These are phyloP conservation scores for Hexactinellida sp. DNA, from an alignment of 37 sponge, comb jelly and placozoan species.

Conservation along the genomic window DNA sequence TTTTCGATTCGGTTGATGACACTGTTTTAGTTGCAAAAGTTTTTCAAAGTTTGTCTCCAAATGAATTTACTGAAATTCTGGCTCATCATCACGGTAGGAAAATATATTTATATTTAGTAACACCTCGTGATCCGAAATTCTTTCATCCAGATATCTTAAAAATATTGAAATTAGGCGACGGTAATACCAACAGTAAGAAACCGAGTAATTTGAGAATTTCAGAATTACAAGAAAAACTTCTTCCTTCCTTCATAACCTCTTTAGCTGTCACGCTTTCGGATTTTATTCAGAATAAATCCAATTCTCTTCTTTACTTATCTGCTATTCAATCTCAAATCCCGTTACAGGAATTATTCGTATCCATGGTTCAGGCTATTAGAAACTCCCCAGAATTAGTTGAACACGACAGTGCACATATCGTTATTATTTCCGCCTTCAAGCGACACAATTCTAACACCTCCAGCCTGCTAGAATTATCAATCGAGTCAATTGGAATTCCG, in stretches of 20 bases:
- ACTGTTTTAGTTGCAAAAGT: conserved; percentile 78
- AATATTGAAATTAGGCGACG: conserved; percentile 56
- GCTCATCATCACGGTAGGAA: conserved; percentile 44
- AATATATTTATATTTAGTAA: conserved; percentile 64
- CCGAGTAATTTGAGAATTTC: background rate
- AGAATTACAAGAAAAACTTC: background rate
- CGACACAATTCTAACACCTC: background rate
- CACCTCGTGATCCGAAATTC: conserved; percentile 37
- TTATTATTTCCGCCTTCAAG: background rate
- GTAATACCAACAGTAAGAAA: conserved; percentile 24
- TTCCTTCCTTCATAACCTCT: background rate
- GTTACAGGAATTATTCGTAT: background rate
- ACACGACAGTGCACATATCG: background rate
- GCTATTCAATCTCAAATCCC: background rate
- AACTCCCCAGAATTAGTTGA: background rate
- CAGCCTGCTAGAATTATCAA: background rate
- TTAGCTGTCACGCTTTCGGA: background rate
- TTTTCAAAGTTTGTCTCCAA: conserved; percentile 39
- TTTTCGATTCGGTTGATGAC: conserved; percentile 91
- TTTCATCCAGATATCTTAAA: conserved; percentile 48
- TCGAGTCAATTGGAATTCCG: background rate
- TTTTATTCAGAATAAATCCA: background rate
- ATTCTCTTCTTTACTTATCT: background rate
- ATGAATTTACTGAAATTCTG: conserved; percentile 36
- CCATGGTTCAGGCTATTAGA: background rate